Evolutionary conservation across 1,140 invertebrate species (phyloP).

Genomic region (Scaptomyza hsui): DNA sequence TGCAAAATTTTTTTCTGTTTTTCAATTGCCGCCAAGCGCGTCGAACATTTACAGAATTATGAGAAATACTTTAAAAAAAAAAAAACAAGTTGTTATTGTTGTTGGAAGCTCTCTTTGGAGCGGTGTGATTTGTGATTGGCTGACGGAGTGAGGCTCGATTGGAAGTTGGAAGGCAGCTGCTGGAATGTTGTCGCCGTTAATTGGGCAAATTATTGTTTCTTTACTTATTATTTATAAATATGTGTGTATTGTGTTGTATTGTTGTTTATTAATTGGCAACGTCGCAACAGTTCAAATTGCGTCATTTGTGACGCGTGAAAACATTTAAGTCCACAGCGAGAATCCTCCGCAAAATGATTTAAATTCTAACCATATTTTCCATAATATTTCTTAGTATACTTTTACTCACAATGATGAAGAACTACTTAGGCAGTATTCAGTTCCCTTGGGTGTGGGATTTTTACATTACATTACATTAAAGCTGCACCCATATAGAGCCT

Average conservation of each 20-base stretch:
- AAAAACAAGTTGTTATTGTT: constrained; percentile 9
- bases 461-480: not conserved
- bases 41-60: constrained; percentile 9
- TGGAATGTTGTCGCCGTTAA: constrained; percentile 71
- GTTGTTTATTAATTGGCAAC: constrained; percentile 71
- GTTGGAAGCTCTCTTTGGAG: constrained; percentile 26
- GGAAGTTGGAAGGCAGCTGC: constrained; percentile 36
- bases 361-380: no score
- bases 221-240: constrained; percentile 78
- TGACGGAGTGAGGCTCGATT: constrained; percentile 16
- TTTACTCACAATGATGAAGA: not conserved
- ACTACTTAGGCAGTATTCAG: not conserved
- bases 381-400: not conserved
- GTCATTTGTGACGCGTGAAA: constrained; percentile 69
- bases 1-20: constrained; percentile 60
- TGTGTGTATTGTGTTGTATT: constrained; percentile 72
- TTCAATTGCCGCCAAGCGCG: constrained; percentile 41
- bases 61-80: constrained; percentile 37
- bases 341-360: not conserved
- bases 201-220: constrained; percentile 67
- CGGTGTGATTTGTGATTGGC: constrained; percentile 50
- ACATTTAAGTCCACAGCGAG: constrained; percentile 30
- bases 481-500: not conserved
- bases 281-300: constrained; percentile 46
- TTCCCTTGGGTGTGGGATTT: not conserved